Evolutionary conservation across 2,113 vertebrate genomes (phyloP).

Genomic region (Cricetomys ansorgei): DNA sequence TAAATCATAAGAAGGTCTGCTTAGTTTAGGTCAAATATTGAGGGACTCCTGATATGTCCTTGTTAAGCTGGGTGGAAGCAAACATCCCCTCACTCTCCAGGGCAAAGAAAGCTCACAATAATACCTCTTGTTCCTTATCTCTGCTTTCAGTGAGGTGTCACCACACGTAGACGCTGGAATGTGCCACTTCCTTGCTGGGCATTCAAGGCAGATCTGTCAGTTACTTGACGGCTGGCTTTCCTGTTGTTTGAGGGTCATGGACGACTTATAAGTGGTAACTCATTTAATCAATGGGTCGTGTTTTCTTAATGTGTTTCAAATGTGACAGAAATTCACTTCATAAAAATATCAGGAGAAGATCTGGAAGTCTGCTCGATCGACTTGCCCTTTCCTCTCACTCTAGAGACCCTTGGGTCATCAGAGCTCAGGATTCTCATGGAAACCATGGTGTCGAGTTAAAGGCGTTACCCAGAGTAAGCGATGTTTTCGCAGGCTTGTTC

Average conservation of each 20-base stretch:
- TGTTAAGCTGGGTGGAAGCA: constrained; percentile 77
- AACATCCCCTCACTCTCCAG: constrained; percentile 71
- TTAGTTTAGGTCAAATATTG: constrained; percentile 79
- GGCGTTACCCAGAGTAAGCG: background rate
- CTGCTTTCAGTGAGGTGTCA: constrained; percentile 60
- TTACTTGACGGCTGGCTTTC: background rate
- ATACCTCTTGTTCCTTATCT: constrained; percentile 83
- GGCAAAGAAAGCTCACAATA: constrained; percentile 77
- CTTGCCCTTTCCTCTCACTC: constrained; percentile 11
- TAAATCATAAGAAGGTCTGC: constrained; percentile 76
- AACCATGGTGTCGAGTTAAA: background rate
- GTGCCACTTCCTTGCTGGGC: background rate
- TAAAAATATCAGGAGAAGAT: background rate
- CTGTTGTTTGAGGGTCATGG: constrained; percentile 51
- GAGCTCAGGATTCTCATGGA: background rate
- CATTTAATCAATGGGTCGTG: constrained; percentile 62
- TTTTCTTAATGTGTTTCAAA: constrained; percentile 50
- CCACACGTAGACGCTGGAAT: constrained; percentile 46
- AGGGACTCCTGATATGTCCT: constrained; percentile 73
- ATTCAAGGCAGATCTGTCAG: background rate
- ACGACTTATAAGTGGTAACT: constrained; percentile 11
- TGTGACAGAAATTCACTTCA: background rate
- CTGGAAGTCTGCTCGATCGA: background rate
- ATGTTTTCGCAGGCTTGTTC: background rate
- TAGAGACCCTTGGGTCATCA: background rate